Evolutionary conservation across 2,113 vertebrate species (phyloP).

Genomic region (Cariama cristata): DNA sequence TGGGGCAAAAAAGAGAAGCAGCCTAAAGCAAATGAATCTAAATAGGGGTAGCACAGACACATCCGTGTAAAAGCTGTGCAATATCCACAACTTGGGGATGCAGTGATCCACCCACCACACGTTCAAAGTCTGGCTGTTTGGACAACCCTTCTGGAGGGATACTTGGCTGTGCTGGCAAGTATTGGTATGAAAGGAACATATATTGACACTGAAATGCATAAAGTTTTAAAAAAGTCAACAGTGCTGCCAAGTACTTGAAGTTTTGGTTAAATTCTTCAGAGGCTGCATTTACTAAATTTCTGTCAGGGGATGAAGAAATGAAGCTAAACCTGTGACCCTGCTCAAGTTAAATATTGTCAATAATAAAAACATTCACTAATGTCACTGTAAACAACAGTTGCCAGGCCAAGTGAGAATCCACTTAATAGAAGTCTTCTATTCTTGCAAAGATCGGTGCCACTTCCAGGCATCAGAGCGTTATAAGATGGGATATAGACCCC

Average conservation of each 20-base stretch:
- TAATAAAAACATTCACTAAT: background rate
- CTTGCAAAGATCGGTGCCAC: background rate
- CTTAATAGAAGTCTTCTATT: background rate
- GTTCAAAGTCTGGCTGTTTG: background rate
- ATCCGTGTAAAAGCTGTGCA: background rate
- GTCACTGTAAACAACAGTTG: background rate
- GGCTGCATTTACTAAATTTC: background rate
- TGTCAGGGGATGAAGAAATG: background rate
- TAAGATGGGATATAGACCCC: background rate
- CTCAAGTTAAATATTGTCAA: background rate
- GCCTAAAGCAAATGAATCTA: constrained; percentile 19
- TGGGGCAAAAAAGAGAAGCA: background rate
- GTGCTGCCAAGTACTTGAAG: background rate
- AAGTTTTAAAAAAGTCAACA: background rate
- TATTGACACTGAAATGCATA: background rate
- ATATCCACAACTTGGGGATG: background rate
- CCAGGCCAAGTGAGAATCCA: background rate
- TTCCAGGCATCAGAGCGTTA: background rate
- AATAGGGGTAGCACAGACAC: background rate
- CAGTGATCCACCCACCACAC: background rate
- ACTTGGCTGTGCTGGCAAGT: background rate
- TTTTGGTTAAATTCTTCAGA: background rate
- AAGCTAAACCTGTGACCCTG: background rate
- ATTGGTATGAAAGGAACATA: background rate
- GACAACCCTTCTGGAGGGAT: background rate